Evolutionary conservation across 2,113 vertebrate species (phyloP), one percentile per base, ranked within the genome.

Genomic region (Callopanchax toddi): DNA sequence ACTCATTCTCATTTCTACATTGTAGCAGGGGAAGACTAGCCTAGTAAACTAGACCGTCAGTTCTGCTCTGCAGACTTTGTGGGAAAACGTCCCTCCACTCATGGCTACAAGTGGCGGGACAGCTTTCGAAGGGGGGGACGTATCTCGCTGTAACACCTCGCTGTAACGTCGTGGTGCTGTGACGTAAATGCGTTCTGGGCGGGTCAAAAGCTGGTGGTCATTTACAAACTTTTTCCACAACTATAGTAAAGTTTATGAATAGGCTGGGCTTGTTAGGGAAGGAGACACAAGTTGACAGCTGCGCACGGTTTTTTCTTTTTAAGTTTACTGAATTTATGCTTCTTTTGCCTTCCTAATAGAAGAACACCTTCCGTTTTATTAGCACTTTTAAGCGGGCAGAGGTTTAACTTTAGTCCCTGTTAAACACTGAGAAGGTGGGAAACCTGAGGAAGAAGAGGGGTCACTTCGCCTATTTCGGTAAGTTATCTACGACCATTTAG

Each of bases 241-340:
- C 68, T 77, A 44, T 18, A 71, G 40, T 67, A 71, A 83, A 74
- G 70, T 88, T 86, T 39, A 74, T 67, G 64, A 54, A 46, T 17
- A 53, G 20, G 45, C 29, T 6, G 6, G 21, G 21, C 29, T 12
- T 29, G 16, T 8, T 7, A 7, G 7, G 42, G 12, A 26, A 12
- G 29, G 17, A 5, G 21, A 2, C 5, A 25, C 11, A 7, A 11
- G 8, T 8, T 0, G 0, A 26, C n/a, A 62, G n/a, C 11, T 1
- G 17, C 0, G 15, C 0, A n/a, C 1, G 18, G 15, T 23, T 60
- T 37, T 0, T 8, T 29, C 49, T 22, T 8, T 58, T 16, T 4
- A 25, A 11, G 1, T 18, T 32, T 13, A n/a, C 7, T 17, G 2
- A n/a, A 6, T 9, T 16, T 8, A 10, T 2, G 20, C 15, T 49